Evolutionary conservation across 2,113 vertebrate genomes (phyloP).

Genomic region (Xyliphius kryptos): DNA sequence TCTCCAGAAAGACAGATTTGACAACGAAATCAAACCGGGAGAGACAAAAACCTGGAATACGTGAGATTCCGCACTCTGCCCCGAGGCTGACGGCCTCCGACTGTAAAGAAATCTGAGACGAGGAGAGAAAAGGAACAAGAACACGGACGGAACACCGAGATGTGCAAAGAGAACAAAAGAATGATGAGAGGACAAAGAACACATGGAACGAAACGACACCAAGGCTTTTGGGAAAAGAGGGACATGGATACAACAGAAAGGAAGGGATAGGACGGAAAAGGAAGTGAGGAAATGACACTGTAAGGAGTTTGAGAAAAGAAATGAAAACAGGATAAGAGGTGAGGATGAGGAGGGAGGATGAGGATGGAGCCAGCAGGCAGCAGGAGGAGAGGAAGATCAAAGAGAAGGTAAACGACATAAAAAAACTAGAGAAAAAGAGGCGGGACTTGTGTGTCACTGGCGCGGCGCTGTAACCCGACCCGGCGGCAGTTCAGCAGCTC

Average conservation of each 20-base stretch:
- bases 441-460: no score
- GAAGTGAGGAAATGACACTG: neutral
- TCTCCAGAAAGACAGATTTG: no score
- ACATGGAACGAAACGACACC: no score
- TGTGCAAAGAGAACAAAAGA: neutral
- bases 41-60: no score
- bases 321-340: neutral
- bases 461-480: no score
- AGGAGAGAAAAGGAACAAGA: neutral
- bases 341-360: neutral
- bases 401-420: neutral
- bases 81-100: no score
- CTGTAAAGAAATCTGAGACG: no score
- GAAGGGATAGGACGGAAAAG: neutral
- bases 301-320: neutral
- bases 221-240: no score
- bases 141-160: slow-evolving; percentile 25
- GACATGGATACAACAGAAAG: neutral
- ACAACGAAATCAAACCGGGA: no score
- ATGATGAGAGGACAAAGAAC: neutral
- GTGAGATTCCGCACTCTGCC: no score
- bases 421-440: neutral
- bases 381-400: neutral
- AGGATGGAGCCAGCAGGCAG: neutral
- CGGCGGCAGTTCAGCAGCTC: no score